Conservation (phyloP, 35 echinoderm and acorn worm genomes). For the Ophiothrix spiculata region DNA sequence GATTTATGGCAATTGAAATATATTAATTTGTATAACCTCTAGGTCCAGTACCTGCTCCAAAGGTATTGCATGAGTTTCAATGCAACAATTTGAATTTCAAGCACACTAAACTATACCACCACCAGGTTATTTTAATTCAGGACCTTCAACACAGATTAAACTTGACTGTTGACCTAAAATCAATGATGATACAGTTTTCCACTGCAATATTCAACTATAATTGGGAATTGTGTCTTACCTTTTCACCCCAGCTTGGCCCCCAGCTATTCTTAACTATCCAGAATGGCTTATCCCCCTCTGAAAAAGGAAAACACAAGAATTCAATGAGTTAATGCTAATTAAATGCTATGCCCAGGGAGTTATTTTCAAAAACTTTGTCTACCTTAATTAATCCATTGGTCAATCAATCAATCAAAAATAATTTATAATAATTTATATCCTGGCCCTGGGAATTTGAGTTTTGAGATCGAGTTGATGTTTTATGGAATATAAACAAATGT, state of each 20-base stretch:
- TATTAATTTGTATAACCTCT: too few species aligned
- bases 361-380: neutral
- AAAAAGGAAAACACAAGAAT: neutral
- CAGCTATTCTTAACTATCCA: conserved; percentile 99
- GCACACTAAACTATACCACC: neutral
- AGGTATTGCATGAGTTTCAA: neutral
- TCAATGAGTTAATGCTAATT: neutral
- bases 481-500: too few species aligned
- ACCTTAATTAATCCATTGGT: neutral
- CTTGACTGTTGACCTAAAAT: neutral
- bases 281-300: conserved; percentile 77
- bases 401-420: neutral
- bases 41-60: neutral
- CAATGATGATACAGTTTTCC: too few species aligned
- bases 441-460: too few species aligned
- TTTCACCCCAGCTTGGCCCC: conserved; percentile 75
- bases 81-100: neutral
- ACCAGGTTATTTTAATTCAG: neutral
- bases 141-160: neutral
- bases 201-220: too few species aligned
- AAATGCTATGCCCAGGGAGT: neutral
- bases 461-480: too few species aligned
- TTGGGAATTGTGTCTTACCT: conserved; percentile 44
- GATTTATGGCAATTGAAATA: too few species aligned
- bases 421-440: too few species aligned